phyloP scores from a whole-genome alignment of 2,113 vertebrate species.

The Anarrhichthys ocellatus region DNA sequence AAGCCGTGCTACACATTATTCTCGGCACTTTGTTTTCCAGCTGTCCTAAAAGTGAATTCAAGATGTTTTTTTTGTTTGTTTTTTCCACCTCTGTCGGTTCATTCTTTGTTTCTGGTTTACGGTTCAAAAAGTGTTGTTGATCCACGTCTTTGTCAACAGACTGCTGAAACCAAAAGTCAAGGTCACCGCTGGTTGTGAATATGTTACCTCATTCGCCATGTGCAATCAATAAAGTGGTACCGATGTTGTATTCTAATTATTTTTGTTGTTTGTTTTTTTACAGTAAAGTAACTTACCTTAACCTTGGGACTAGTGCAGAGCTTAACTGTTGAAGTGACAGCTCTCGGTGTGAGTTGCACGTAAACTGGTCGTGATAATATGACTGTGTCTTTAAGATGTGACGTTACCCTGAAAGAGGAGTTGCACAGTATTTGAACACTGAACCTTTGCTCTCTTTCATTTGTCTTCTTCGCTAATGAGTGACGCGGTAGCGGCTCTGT shows the following conservation, averaged over 20 bases:
- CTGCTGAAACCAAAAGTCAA: conserved; percentile 10
- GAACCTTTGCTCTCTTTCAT: conserved; percentile 12
- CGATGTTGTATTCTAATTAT: background rate
- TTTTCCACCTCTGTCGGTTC: background rate
- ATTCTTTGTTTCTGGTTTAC: background rate
- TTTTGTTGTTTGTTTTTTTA: background rate
- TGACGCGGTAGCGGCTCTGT: background rate
- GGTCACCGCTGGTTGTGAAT: background rate
- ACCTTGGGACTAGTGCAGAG: too few species aligned
- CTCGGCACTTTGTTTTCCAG: background rate
- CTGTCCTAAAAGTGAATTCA: background rate
- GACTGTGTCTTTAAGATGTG: background rate
- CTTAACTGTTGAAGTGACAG: background rate
- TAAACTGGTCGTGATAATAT: background rate
- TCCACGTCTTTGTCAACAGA: background rate
- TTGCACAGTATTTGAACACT: background rate
- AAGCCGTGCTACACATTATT: background rate
- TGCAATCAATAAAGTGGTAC: conserved; percentile 41
- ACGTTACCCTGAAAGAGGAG: background rate
- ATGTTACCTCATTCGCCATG: conserved; percentile 39
- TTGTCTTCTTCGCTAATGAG: background rate
- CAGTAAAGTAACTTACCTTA: background rate
- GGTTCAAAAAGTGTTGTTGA: background rate
- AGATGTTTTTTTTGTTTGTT: background rate
- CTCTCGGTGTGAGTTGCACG: background rate